Percentiles rank a stretch among this genome's conserved stretches.
Evolutionary conservation across 2,888 invertebrate genomes (phyloP).

Genomic region (Gerris lacustris): DNA sequence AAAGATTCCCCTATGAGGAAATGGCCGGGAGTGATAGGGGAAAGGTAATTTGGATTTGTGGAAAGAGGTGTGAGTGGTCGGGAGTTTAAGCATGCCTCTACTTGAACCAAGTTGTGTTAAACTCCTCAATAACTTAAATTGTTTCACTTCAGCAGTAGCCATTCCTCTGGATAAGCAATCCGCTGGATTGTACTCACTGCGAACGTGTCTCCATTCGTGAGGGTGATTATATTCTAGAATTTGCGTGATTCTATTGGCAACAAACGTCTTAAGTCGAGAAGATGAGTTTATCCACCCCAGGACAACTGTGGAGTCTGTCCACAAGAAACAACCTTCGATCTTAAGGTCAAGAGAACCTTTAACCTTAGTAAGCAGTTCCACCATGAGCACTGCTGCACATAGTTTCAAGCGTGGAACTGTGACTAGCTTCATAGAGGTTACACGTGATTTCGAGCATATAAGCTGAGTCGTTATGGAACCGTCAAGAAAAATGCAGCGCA

Average conservation of each 20-base stretch:
- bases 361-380: background rate
- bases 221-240: background rate
- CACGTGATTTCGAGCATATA: background rate
- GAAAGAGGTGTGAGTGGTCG: constrained; percentile 16
- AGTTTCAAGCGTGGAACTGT: background rate
- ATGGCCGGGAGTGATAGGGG: constrained; percentile 11
- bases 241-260: constrained; percentile 11
- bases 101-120: constrained; percentile 15
- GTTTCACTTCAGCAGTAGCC: background rate
- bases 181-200: constrained; percentile 9
- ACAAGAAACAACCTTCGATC: background rate
- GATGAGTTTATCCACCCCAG: constrained; percentile 9
- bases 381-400: background rate
- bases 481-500: background rate
- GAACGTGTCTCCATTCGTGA: constrained; percentile 13
- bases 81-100: constrained; percentile 19
- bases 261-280: constrained; percentile 14
- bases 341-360: background rate
- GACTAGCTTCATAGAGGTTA: background rate
- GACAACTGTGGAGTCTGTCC: constrained; percentile 19
- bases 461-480: background rate
- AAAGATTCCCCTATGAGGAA: constrained; percentile 14
- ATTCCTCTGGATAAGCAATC: constrained; percentile 12
- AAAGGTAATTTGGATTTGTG: constrained; percentile 14
- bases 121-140: constrained; percentile 3